Evolutionary conservation across 2,113 vertebrate genomes (phyloP), one percentile per base, ranked within the genome.

Genomic region (Xenopus borealis): DNA sequence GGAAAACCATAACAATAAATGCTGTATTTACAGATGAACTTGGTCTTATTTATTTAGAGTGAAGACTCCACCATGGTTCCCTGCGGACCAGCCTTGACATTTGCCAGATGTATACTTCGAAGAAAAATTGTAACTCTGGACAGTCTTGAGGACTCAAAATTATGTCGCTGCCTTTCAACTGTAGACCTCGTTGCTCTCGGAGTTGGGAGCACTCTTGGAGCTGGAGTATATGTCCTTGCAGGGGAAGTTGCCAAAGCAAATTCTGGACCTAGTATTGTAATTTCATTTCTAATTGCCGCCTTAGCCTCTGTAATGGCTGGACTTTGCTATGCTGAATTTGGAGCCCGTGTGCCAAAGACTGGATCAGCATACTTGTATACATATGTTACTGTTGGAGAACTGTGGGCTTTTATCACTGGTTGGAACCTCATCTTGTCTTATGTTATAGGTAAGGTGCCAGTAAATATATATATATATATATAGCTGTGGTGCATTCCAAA

Each of bases 391-490:
- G 97, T 99, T 0, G 97, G 97, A 13, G 97, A 99, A 83, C 87
- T 99, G 59, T 96, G 95, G 94, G 97, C 97, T 79, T 99, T 99
- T 83, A 96, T 99, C 86, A 99, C 97, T 4, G 97, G 97, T 44
- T 99, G 97, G 97, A 99, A 99, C 82, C 93, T 99, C 19, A 94
- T 99, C 81, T 89, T 99, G 23, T 99, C 97, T 9, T 99, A 99
- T 0, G 89, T 98, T 30, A 99, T 99, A 84, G 97, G 97, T 98
- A 87, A 85, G 93, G 61, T 70, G 69, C 17, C 16, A 50, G 23
- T 27, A 27, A 27, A 27, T 27, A n/a, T n/a, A n/a, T 3, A 27
- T 27, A 27, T 27, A 3, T 27, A 27, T 27, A 27, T 27, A 27
- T 27, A 27, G 23, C n/a, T n/a, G n/a, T n/a, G n/a, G n/a, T n/a